Percentiles rank a stretch among this genome's conserved stretches.
phyloP scores from a whole-genome alignment of 2,797 vertebrate species.

The Urosaurus nigricauda region DNA sequence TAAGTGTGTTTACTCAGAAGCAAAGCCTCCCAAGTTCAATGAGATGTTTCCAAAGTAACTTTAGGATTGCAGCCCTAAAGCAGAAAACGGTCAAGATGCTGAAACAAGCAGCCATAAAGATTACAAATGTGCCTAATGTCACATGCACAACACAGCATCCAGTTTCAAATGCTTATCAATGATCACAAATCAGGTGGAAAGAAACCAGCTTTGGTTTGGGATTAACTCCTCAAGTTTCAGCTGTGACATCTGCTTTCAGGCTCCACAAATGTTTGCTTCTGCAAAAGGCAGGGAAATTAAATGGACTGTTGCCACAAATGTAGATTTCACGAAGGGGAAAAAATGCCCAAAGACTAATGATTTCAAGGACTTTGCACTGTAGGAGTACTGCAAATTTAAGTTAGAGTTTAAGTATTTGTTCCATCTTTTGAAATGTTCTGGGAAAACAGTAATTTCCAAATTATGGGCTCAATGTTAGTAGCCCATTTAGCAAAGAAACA shows the following conservation, averaged over 20 bases:
- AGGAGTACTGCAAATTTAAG: background rate
- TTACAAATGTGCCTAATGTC: background rate
- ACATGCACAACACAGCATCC: background rate
- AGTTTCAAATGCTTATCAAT: background rate
- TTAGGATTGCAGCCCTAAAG: background rate
- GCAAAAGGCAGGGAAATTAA: background rate
- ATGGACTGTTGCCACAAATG: background rate
- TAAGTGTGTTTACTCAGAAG: background rate
- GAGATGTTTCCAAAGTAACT: too few species aligned
- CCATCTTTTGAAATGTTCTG: background rate
- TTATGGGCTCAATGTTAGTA: background rate
- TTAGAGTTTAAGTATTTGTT: background rate
- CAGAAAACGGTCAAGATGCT: background rate
- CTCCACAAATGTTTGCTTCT: background rate
- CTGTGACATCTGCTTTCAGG: constrained; percentile 8
- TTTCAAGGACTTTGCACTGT: background rate
- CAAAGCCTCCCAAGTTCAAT: background rate
- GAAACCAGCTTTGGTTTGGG: background rate
- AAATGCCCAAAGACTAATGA: background rate
- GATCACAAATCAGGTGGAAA: background rate
- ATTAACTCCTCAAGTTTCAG: background rate
- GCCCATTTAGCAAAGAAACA: background rate
- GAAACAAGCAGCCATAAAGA: background rate
- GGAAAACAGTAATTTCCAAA: constrained; percentile 2
- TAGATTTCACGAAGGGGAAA: background rate